A percentile compares a stretch with the other conserved stretches of the same genome.
Conservation (phyloP, 64 coral and sea anemone genomes). For the Montipora capricornis region DNA sequence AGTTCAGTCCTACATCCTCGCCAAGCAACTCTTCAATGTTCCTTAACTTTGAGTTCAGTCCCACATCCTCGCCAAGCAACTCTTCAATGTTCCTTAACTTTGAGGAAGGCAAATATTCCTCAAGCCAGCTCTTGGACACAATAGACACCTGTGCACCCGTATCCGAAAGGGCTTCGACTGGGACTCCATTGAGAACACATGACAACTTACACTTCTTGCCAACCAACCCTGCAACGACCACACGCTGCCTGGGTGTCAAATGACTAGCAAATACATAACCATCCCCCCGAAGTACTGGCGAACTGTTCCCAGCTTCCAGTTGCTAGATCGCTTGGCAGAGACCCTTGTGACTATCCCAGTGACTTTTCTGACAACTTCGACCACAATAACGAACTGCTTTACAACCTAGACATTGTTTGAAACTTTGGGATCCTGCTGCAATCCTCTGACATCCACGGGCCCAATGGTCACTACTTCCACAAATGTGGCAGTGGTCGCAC, state of each 20-base stretch:
- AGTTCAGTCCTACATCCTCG: no score
- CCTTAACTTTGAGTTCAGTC: slow-evolving; percentile 1
- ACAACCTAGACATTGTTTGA: no score
- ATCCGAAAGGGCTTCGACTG: slow-evolving; percentile 17
- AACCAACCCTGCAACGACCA: slow-evolving; percentile 11
- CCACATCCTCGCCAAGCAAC: slow-evolving; percentile 2
- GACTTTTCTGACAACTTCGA: no score
- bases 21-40: no score
- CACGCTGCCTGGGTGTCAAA: slow-evolving; percentile 59
- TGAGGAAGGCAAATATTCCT: neutral
- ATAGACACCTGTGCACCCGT: slow-evolving; percentile 46
- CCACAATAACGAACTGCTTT: no score
- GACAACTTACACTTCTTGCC: no score
- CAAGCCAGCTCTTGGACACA: slow-evolving; percentile 36
- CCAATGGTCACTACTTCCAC: no score
- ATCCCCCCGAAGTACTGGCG: neutral
- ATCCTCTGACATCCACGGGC: no score
- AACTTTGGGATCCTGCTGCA: no score
- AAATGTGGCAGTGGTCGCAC: no score
- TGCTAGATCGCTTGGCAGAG: slow-evolving; percentile 54
- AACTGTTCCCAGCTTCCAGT: neutral
- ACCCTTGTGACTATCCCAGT: neutral
- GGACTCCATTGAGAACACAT: neutral
- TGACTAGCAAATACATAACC: slow-evolving; percentile 32
- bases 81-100: slow-evolving; percentile 16